Base-by-base conservation (phyloP, 2,888 invertebrate genomes). In the Rhabditoides inermis region DNA sequence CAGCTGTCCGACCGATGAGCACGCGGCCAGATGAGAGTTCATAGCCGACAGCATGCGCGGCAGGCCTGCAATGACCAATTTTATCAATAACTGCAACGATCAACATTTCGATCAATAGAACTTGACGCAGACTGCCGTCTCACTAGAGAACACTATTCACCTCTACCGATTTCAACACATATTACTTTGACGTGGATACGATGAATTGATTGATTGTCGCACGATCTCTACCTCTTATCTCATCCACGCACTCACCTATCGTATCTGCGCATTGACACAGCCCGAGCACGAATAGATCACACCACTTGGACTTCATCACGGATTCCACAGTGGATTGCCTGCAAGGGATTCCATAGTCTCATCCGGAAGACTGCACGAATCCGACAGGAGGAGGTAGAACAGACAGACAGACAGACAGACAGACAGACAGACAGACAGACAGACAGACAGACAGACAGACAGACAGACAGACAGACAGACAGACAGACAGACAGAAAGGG, bases 261-360 rank as follows among this genome's bases (percentile, higher is more conserved):
- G 85, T 84, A 52, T 85, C 83, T 0, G 88, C 84, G 76, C 87
- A 88, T 79, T 91, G 90, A 12, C 89, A 86, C 60, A 95, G 81
- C 0, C 91, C 91, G 30, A 95, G 82, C 1, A 87, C 85, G 77
- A 95, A 88, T 56, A 95, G 78, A 76, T 91, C 89, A 55, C 89
- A 85, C 94, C 94, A 95, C 70, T 88, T 87, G 51, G 85, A 85
- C 76, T 88, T 86, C 59, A 94, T 82, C 37, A 94, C 79, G 0
- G 85, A 83, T 65, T 87, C 86, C 81, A 92, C 90, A 49, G 59
- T 56, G 7, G 86, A 83, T 60, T 85, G 83, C 54, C 89, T 88
- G 78, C 53, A 82, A 80, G n/a, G n/a, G n/a, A n/a, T n/a, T n/a
- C n/a, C n/a, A n/a, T n/a, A n/a, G n/a, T n/a, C n/a, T n/a, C n/a